Percentiles rank a stretch among this genome's conserved stretches.
Evolutionary conservation across 2,888 invertebrate genomes (phyloP).

Genomic region (Ceraclea dissimilis): DNA sequence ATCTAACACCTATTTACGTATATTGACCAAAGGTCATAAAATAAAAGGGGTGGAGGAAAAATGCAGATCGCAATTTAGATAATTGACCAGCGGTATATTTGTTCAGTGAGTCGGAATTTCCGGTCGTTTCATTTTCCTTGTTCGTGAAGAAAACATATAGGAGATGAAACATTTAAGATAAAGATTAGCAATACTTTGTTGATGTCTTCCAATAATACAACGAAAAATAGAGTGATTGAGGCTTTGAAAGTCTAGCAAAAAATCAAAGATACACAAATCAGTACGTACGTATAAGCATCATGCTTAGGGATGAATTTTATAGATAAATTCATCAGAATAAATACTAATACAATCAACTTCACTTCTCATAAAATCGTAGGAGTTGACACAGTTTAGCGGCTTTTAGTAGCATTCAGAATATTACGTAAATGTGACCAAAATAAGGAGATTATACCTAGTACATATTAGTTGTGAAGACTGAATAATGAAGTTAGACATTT

Average conservation of each 20-base stretch:
- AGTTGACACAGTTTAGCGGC: no score
- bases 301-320: no score
- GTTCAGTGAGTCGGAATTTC: conserved; percentile 9
- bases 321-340: no score
- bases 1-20: conserved; percentile 2
- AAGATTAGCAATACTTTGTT: background rate
- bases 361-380: no score
- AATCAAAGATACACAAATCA: no score
- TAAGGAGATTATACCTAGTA: no score
- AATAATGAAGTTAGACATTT: no score
- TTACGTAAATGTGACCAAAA: no score
- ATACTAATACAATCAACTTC: no score
- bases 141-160: background rate
- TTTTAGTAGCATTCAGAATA: no score
- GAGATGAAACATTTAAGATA: background rate
- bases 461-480: no score
- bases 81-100: conserved; percentile 38
- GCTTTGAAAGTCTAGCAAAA: background rate
- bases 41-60: conserved; percentile 46
- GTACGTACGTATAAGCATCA: no score
- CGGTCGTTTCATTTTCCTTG: conserved; percentile 1
- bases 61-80: conserved; percentile 54
- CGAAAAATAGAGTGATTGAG: conserved; percentile 5
- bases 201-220: background rate
- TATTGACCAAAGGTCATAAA: conserved; percentile 52